phyloP scores from a whole-genome alignment of 2,113 vertebrate genomes.

The Paedocypris sp. region DNA sequence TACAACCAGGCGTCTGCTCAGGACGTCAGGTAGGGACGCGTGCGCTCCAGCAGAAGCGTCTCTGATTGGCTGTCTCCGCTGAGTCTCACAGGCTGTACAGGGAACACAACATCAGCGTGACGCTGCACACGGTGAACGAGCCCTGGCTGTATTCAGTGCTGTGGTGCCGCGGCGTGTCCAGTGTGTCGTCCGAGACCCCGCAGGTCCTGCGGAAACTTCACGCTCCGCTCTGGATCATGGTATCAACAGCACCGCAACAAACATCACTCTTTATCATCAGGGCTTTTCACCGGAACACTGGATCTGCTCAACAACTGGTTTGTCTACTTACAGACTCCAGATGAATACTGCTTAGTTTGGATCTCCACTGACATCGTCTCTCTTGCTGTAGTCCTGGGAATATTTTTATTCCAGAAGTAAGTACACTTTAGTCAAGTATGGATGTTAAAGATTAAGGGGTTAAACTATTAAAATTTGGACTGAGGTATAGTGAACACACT shows the following conservation, averaged over 20 bases:
- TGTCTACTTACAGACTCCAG: conserved; percentile 67
- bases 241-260: no score
- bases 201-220: conserved; percentile 77
- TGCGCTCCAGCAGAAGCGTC: no score
- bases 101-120: conserved; percentile 72
- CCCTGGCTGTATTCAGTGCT: conserved; percentile 90
- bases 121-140: conserved; percentile 79
- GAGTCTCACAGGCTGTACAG: conserved; percentile 68
- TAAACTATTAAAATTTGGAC: not conserved
- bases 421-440: conserved; percentile 38
- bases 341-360: conserved; percentile 84
- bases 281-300: no score
- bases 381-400: conserved; percentile 76
- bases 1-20: conserved; percentile 74
- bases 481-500: no score
- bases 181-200: conserved; percentile 78
- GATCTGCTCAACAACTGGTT: no score
- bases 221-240: conserved; percentile 87
- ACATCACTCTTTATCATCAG: no score
- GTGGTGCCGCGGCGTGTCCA: conserved; percentile 80
- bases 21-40: conserved; percentile 79
- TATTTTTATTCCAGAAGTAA: conserved; percentile 98
- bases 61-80: no score
- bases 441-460: not conserved
- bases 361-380: conserved; percentile 83